These are phyloP conservation scores for Campoletis sonorensis DNA, from an alignment of 1,140 invertebrate species.

Conservation along the genomic window DNA sequence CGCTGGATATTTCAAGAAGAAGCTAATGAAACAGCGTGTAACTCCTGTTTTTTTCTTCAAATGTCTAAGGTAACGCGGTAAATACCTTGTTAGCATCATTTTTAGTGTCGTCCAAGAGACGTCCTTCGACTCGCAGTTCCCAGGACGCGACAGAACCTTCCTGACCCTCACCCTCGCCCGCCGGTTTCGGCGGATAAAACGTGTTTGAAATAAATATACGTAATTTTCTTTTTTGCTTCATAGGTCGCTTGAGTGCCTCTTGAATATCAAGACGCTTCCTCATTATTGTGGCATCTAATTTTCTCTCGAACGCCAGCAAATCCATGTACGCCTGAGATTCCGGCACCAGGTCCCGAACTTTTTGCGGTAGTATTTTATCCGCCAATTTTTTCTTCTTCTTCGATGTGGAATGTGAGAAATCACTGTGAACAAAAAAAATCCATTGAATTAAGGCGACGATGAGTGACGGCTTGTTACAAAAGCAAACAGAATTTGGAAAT, in stretches of 20 bases:
- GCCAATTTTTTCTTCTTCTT: constrained; percentile 98
- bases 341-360: constrained; percentile 97
- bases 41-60: too few species aligned
- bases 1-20: too few species aligned
- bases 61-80: too few species aligned
- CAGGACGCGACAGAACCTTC: constrained; percentile 94
- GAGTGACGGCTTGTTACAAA: constrained; percentile 63
- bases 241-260: constrained; percentile 97
- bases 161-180: constrained; percentile 82
- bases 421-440: constrained; percentile 79
- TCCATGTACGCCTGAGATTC: constrained; percentile 99
- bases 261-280: constrained; percentile 98
- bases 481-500: constrained; percentile 67
- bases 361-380: constrained; percentile 97
- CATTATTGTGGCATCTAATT: constrained; percentile 99
- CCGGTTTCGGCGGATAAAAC: constrained; percentile 95
- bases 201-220: constrained; percentile 99
- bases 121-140: constrained; percentile 98
- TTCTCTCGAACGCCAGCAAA: constrained; percentile 96
- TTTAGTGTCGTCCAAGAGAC: constrained; percentile 95
- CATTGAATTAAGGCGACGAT: constrained; percentile 69
- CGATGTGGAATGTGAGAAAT: constrained; percentile 81
- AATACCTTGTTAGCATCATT: constrained; percentile 92
- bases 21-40: too few species aligned
- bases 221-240: constrained; percentile 98